A percentile compares a stretch with the other conserved stretches of the same genome.
Conservation (phyloP, 92 coral and sea anemone genomes). For the Palythoa heliodiscus region DNA sequence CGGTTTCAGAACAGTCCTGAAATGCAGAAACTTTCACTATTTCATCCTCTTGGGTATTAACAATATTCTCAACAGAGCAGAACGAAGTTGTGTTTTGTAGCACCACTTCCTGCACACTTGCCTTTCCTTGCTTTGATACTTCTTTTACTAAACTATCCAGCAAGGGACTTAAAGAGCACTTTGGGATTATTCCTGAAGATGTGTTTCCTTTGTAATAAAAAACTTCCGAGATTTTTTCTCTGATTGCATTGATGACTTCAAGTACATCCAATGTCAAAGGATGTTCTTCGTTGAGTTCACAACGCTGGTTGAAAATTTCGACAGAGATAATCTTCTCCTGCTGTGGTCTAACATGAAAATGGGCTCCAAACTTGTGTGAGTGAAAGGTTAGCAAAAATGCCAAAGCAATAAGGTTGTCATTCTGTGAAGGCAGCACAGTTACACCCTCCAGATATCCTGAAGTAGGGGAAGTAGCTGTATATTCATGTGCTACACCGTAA, state of each 20-base stretch:
- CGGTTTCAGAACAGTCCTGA: not conserved
- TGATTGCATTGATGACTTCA: constrained; percentile 15
- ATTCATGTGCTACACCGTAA: constrained; percentile 18
- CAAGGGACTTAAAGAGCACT: constrained; percentile 11
- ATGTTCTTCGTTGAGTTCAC: constrained; percentile 16
- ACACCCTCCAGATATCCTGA: constrained; percentile 30
- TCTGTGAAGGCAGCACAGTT: constrained; percentile 28
- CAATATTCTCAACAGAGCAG: not conserved
- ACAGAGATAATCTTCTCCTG: constrained; percentile 24
- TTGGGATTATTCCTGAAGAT: constrained; percentile 31
- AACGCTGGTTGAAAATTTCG: constrained; percentile 20
- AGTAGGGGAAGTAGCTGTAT: not conserved
- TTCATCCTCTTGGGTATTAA: not conserved
- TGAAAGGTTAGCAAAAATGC: constrained; percentile 34
- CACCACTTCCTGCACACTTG: not conserved
- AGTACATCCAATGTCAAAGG: constrained; percentile 23
- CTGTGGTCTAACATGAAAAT: constrained; percentile 5
- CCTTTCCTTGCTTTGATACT: not conserved
- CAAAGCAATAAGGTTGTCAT: constrained; percentile 32
- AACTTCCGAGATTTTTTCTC: constrained; percentile 9
- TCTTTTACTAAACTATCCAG: constrained; percentile 15
- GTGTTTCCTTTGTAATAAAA: constrained; percentile 14
- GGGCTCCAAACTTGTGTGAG: constrained; percentile 38
- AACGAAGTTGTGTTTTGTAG: not conserved
- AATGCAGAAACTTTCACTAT: constrained; percentile 17